Conservation (phyloP, 1,140 invertebrate genomes). For the Cydia fagiglandana region DNA sequence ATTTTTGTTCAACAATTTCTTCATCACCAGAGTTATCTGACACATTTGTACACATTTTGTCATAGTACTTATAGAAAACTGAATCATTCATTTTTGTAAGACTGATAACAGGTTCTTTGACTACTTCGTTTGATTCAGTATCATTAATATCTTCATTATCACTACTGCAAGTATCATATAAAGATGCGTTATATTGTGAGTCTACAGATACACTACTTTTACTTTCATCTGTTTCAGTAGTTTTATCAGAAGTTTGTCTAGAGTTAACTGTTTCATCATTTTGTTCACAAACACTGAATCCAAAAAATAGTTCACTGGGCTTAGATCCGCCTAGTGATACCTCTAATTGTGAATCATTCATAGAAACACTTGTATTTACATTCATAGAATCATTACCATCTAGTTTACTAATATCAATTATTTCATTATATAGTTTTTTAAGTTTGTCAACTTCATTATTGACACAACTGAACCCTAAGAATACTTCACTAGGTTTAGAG, state of each 20-base stretch:
- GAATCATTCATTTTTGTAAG: conserved; percentile 57
- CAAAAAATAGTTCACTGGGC: conserved; percentile 22
- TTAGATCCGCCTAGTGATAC: conserved; percentile 11
- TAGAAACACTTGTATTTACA: not conserved
- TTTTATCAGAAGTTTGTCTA: not conserved
- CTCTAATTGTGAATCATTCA: not conserved
- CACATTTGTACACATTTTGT: conserved; percentile 37
- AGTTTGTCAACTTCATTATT: not conserved
- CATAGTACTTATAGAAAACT: conserved; percentile 55
- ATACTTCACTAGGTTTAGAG: conserved; percentile 26
- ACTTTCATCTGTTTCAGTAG: not conserved
- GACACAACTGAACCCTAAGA: conserved; percentile 31
- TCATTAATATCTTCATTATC: conserved; percentile 37
- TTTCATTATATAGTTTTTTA: not conserved
- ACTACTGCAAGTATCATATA: conserved; percentile 48
- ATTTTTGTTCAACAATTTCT: conserved; percentile 27
- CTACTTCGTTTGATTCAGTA: not conserved
- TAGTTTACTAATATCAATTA: conserved; percentile 19
- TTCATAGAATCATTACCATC: conserved; percentile 19
- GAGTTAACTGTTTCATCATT: conserved; percentile 21
- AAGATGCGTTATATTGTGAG: conserved; percentile 38
- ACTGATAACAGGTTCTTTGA: conserved; percentile 47
- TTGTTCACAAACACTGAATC: conserved; percentile 13
- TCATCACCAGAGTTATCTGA: not conserved
- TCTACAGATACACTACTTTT: conserved; percentile 3